These are phyloP conservation scores for Chaetodon trifasciatus DNA, from an alignment of 2,797 vertebrate genomes.

Conservation along the genomic window DNA sequence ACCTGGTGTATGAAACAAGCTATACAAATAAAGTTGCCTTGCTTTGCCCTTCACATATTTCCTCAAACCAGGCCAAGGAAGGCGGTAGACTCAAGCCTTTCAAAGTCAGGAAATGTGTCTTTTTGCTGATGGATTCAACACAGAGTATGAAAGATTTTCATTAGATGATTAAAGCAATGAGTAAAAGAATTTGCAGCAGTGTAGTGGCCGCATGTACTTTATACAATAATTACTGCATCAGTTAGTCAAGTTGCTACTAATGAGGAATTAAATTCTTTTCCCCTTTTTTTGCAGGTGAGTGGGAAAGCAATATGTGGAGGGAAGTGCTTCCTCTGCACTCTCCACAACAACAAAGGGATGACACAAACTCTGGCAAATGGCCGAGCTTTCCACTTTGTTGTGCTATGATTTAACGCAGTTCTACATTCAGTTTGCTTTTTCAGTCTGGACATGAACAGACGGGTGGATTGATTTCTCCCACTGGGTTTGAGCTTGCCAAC, in stretches of 20 bases:
- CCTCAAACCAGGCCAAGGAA: not conserved
- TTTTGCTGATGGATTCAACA: not conserved
- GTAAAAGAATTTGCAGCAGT: not conserved
- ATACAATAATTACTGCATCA: not conserved
- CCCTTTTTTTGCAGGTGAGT: not conserved
- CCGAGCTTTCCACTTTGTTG: constrained; percentile 37
- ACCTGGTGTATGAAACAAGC: no score
- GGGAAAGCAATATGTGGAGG: not conserved
- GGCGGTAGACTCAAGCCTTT: not conserved
- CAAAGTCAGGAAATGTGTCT: not conserved
- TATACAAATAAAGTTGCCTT: no score
- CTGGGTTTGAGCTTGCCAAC: constrained; percentile 13
- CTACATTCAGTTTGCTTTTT: constrained; percentile 34
- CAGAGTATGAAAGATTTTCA: not conserved
- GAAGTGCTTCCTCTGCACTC: constrained; percentile 32
- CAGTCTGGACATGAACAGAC: constrained; percentile 16
- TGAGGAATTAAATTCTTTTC: not conserved
- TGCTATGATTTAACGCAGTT: constrained; percentile 33
- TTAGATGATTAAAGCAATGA: not conserved
- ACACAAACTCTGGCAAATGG: constrained; percentile 40
- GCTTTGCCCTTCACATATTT: no score
- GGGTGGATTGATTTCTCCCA: constrained; percentile 16
- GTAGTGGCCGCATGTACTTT: no score
- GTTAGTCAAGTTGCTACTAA: not conserved
- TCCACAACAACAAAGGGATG: constrained; percentile 53